Evolutionary conservation across 2,113 vertebrate species (phyloP).

Genomic region (Notiomystis cincta): DNA sequence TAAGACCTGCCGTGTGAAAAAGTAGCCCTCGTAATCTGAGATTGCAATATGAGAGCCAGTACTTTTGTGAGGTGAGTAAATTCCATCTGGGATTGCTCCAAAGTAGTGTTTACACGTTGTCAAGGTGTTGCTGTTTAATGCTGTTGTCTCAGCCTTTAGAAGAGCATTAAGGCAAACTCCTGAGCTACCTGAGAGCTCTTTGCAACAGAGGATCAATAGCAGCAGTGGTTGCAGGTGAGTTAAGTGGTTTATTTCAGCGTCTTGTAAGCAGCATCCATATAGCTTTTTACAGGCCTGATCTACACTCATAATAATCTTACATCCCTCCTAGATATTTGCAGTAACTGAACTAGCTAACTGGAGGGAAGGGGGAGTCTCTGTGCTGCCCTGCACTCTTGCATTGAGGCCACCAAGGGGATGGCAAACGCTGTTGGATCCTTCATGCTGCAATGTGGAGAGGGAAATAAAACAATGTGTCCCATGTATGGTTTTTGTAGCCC

Average conservation of each 20-base stretch:
- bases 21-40: background rate
- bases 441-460: background rate
- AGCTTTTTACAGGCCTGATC: background rate
- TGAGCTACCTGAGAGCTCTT: background rate
- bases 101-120: background rate
- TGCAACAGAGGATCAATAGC: background rate
- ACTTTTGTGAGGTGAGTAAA: background rate
- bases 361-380: background rate
- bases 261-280: background rate
- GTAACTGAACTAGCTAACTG: background rate
- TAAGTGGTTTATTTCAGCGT: background rate
- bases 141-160: background rate
- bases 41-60: background rate
- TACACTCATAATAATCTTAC: background rate
- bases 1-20: background rate
- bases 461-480: background rate
- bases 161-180: background rate
- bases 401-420: background rate
- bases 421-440: background rate
- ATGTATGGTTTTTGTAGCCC: background rate
- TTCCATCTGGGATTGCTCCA: background rate
- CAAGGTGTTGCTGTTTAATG: background rate
- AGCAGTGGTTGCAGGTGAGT: background rate
- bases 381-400: background rate
- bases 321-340: background rate